A percentile compares a stretch with the other conserved stretches of the same genome.
Evolutionary conservation across 2,113 vertebrate species (phyloP).

Genomic region (Dipodomys stephensi): DNA sequence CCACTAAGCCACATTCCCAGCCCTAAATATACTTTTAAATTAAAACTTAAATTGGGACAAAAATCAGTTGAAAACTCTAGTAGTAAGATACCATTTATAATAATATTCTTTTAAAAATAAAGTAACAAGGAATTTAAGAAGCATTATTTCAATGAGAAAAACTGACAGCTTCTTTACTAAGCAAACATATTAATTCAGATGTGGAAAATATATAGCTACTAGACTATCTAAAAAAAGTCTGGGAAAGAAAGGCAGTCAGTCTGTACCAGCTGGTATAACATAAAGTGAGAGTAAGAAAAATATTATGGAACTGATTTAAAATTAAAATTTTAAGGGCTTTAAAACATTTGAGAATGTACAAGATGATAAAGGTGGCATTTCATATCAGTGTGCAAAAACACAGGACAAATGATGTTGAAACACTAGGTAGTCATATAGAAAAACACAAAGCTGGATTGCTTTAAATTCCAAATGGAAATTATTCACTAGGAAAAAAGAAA

Average conservation of each 20-base stretch:
- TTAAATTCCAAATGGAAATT: not conserved
- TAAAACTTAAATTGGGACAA: not conserved
- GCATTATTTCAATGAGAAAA: constrained; percentile 31
- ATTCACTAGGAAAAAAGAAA: not conserved
- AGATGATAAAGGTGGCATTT: not conserved
- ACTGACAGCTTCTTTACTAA: not conserved
- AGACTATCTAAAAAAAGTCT: constrained; percentile 40
- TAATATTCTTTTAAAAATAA: not conserved
- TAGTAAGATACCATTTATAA: not conserved
- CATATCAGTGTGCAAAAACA: not conserved
- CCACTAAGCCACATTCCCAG: no score
- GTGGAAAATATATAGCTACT: constrained; percentile 7
- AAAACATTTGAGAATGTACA: constrained; percentile 22
- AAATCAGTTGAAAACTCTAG: not conserved
- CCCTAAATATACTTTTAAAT: not conserved
- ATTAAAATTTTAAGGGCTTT: constrained; percentile 37
- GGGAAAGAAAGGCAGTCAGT: not conserved
- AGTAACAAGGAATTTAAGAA: constrained; percentile 25
- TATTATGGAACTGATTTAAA: constrained; percentile 5
- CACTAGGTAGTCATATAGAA: not conserved
- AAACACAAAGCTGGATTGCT: constrained; percentile 14
- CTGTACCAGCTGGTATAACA: constrained; percentile 32
- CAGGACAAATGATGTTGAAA: constrained; percentile 7
- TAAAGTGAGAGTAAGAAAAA: constrained; percentile 63
- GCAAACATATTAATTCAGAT: constrained; percentile 25